Evolutionary conservation across 2,113 vertebrate genomes (phyloP).

Genomic region (Halichoerus grypus): DNA sequence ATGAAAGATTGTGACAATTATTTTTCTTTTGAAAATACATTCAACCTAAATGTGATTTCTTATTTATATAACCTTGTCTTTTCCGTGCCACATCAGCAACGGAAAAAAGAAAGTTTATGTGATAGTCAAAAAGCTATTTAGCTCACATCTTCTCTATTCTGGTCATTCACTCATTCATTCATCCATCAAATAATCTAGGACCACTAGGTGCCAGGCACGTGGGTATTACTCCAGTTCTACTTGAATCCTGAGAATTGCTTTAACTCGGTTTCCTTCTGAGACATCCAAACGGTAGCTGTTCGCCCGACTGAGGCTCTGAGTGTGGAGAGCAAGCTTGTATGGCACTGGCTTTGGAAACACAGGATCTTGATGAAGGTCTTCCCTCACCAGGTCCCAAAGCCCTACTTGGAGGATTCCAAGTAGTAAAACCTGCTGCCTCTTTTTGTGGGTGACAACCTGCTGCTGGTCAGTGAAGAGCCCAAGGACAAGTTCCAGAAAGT

Average conservation of each 20-base stretch:
- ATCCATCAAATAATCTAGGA: neutral
- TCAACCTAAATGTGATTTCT: constrained; percentile 33
- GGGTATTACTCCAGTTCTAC: neutral
- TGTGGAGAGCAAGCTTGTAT: neutral
- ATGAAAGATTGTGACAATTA: constrained; percentile 17
- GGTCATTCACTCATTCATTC: neutral
- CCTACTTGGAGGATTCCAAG: constrained; percentile 86
- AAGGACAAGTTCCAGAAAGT: constrained; percentile 83
- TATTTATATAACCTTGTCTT: neutral
- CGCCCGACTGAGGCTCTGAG: neutral
- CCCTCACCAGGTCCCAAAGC: constrained; percentile 89
- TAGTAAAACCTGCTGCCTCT: constrained; percentile 90
- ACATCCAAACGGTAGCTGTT: neutral
- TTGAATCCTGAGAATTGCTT: neutral
- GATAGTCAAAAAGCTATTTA: neutral
- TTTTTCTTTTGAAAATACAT: constrained; percentile 28
- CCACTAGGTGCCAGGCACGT: too few relatives aligned
- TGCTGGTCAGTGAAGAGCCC: constrained; percentile 91
- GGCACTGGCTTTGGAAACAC: constrained; percentile 73
- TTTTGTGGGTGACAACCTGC: constrained; percentile 88
- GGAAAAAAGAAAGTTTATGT: neutral
- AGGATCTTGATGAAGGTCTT: constrained; percentile 89
- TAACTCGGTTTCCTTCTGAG: neutral
- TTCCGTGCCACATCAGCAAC: neutral
- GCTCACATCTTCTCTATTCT: neutral